Evolutionary conservation across 2,113 vertebrate genomes (phyloP).

Genomic region (Paramisgurnus dabryanus): DNA sequence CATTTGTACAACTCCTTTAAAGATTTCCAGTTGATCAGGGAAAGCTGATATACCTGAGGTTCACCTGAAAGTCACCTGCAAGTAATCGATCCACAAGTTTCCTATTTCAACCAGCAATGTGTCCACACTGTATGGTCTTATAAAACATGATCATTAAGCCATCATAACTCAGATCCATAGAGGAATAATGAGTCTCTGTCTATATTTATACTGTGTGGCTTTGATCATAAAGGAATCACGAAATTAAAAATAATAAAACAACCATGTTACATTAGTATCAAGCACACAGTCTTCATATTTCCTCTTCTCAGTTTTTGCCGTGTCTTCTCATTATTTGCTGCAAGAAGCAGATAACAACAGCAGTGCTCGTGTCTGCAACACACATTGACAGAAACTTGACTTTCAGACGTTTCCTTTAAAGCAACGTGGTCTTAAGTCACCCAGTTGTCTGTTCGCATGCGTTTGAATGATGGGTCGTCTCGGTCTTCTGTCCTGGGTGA

Average conservation of each 20-base stretch:
- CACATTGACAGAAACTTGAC: slow-evolving; percentile 27
- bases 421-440: slow-evolving; percentile 80
- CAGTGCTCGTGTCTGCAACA: slow-evolving; percentile 33
- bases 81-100: neutral
- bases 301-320: neutral
- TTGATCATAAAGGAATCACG: slow-evolving; percentile 23
- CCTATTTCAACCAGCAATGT: neutral
- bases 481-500: slow-evolving; percentile 74
- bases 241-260: slow-evolving; percentile 36
- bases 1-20: neutral
- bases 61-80: slow-evolving; percentile 1
- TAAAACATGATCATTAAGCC: neutral
- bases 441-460: slow-evolving; percentile 93
- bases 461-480: slow-evolving; percentile 87
- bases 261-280: slow-evolving; percentile 27
- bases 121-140: neutral
- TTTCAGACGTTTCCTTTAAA: neutral
- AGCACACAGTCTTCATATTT: slow-evolving; percentile 1
- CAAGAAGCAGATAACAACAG: slow-evolving; percentile 46
- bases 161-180: neutral
- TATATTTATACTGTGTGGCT: slow-evolving; percentile 2
- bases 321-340: slow-evolving; percentile 16
- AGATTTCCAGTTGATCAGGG: neutral
- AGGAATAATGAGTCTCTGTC: neutral
- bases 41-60: slow-evolving; percentile 1